Conservation (phyloP, 2,797 vertebrate species). For the Anabacerthia variegaticeps region DNA sequence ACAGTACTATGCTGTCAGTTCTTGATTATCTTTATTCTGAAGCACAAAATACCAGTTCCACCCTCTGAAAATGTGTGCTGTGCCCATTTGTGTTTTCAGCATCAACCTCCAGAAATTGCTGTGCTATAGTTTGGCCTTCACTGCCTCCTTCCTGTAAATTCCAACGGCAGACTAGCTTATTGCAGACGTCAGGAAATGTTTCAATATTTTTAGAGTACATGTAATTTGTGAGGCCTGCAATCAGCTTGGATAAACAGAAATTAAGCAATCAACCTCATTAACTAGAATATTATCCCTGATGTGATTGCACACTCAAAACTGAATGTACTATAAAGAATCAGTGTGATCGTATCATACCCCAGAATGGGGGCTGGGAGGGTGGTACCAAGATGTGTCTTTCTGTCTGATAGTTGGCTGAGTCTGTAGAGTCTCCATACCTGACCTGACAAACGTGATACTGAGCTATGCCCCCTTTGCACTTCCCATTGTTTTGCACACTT, state of each 20-base stretch:
- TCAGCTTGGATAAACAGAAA: slow-evolving; percentile 23
- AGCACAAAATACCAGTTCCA: neutral
- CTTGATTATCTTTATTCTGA: neutral
- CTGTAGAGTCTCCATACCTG: neutral
- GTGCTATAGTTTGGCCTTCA: neutral
- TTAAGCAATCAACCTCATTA: neutral
- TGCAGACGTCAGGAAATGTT: neutral
- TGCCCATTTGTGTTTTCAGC: neutral
- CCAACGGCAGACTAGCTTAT: neutral
- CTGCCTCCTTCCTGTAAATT: neutral
- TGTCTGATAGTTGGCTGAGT: neutral
- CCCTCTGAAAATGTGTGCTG: neutral
- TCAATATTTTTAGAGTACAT: neutral
- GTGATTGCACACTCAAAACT: neutral
- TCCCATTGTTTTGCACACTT: neutral
- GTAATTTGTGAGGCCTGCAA: neutral
- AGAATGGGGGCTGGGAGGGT: too few species aligned
- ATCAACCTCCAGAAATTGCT: neutral
- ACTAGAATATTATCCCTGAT: neutral
- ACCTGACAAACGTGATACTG: neutral
- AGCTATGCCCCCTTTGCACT: neutral
- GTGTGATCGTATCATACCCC: neutral
- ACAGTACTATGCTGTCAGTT: neutral
- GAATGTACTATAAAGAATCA: neutral
- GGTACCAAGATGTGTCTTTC: neutral